Conservation (phyloP, 2,888 invertebrate species). For the Uloborus plumipes region DNA sequence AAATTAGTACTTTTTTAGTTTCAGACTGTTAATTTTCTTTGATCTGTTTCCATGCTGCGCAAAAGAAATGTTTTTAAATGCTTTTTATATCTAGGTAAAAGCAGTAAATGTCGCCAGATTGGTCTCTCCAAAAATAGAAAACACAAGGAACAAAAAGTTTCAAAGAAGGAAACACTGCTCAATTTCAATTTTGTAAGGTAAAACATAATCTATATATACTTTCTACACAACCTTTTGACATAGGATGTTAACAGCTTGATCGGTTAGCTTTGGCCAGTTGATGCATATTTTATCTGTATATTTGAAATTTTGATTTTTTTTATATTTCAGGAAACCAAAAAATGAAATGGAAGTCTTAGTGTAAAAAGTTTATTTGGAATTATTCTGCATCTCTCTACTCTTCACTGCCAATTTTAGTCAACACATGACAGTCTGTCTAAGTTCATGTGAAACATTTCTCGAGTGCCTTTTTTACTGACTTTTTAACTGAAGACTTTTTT, state of each 20-base stretch:
- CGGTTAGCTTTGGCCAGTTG: too few relatives aligned
- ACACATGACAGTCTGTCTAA: too few relatives aligned
- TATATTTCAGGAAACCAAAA: slow-evolving; percentile 38
- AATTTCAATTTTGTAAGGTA: slow-evolving; percentile 53
- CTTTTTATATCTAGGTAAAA: slow-evolving; percentile 18
- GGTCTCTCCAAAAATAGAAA: slow-evolving; percentile 50
- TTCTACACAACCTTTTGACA: not conserved
- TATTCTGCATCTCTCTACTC: too few relatives aligned
- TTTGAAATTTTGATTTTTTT: not conserved
- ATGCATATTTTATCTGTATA: not conserved
- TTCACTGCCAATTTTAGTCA: too few relatives aligned
- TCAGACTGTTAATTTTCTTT: too few relatives aligned
- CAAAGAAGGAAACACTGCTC: slow-evolving; percentile 41
- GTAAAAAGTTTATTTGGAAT: not conserved
- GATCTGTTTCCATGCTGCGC: too few relatives aligned
- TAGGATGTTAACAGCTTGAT: too few relatives aligned
- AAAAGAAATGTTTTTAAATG: too few relatives aligned
- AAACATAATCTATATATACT: not conserved
- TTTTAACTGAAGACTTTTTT: too few relatives aligned
- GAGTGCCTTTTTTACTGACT: too few relatives aligned
- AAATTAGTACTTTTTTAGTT: too few relatives aligned
- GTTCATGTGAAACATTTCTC: too few relatives aligned
- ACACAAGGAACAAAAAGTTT: slow-evolving; percentile 11
- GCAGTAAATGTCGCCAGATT: slow-evolving; percentile 36
- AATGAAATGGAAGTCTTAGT: slow-evolving; percentile 2